Evolutionary conservation across 2,888 invertebrate genomes (phyloP).

Genomic region (Heliconius charithonia): DNA sequence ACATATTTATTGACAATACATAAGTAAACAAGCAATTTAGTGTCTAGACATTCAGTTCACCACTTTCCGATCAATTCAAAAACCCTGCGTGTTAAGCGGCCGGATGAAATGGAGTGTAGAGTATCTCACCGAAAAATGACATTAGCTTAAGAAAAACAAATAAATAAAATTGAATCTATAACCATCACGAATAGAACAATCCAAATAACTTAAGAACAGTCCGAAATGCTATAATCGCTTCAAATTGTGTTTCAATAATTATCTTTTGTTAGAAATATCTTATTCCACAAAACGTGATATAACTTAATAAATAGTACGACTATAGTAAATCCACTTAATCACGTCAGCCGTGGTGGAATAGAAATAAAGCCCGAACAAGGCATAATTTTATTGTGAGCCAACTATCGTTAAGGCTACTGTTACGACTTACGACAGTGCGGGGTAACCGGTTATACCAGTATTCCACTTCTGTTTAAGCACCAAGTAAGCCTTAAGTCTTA

Average conservation of each 20-base stretch:
- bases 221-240: no score
- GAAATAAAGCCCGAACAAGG: conserved; percentile 62
- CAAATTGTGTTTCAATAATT: not conserved
- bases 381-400: conserved; percentile 71
- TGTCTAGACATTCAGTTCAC: not conserved
- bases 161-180: no score
- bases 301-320: conserved; percentile 13
- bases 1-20: not conserved
- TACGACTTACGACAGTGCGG: conserved; percentile 66
- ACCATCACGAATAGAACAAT: no score
- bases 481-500: conserved; percentile 59
- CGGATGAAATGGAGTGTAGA: no score
- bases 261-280: not conserved
- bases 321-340: conserved; percentile 22
- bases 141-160: no score
- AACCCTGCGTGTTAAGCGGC: not conserved
- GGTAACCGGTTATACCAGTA: conserved; percentile 72
- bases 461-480: conserved; percentile 68
- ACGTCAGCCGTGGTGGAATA: conserved; percentile 31
- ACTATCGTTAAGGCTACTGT: conserved; percentile 79
- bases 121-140: no score
- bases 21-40: not conserved
- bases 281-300: conserved; percentile 2
- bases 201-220: no score
- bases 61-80: not conserved